Base-by-base conservation (phyloP, 2,113 vertebrate genomes). In the Pygoscelis antarcticus region DNA sequence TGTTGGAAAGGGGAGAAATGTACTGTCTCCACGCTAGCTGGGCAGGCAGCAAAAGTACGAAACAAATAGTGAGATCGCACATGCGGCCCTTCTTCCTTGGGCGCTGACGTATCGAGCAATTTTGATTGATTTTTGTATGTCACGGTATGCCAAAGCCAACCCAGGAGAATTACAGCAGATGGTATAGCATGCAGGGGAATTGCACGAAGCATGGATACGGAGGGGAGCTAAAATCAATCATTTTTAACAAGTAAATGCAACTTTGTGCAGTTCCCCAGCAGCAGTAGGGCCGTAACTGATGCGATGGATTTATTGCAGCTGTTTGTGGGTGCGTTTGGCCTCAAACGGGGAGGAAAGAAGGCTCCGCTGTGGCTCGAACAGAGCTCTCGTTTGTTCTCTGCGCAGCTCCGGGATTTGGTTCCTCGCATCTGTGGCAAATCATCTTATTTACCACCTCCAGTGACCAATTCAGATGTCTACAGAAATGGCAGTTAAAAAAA, bases 401-500 rank as follows among this genome's bases (percentile, higher is more conserved):
- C 7, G 11, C 58, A 83, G 93, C 68, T 96, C 89, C 1, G 22
- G 74, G 94, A 97, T 96, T 93, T 0, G 2, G 30, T 89, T 95
- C 91, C 87, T 90, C 9, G 0, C 95, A 96, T 96, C 96, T 93
- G 96, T 95, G 95, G 95, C 79, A 90, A 96, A 96, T 94, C 90
- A 86, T 97, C 79, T 95, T 94, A 95, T 97, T 97, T 96, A 95
- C 91, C 91, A 91, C 89, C 94, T 93, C 91, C 87, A 91, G 87
- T 85, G 91, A 93, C 89, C 62, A 80, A 95, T 83, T 96, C 87
- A 77, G 70, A 95, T 96, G 81, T 91, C 49, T 32, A 70, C 65
- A 96, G 89, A 93, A 94, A 94, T 27, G 62, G 66, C 89, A 85
- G 49, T 90, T 95, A 69, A 61, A 88, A 79, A 92, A 95, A 82